phyloP scores from a whole-genome alignment of 2,888 invertebrate genomes.

The Leptinotarsa haldemani region DNA sequence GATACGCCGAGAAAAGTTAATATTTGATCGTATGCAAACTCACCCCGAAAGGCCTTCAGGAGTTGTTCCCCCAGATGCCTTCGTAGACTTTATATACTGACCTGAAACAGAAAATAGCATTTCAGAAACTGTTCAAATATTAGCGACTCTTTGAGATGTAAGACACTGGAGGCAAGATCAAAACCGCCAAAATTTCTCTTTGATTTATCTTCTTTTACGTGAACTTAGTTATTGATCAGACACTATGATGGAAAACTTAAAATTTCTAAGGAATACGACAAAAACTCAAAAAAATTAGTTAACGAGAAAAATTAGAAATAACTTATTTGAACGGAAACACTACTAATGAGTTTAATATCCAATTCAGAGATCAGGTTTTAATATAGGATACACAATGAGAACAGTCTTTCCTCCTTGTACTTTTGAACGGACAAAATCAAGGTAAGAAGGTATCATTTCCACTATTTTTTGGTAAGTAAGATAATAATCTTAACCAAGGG shows the following conservation, averaged over 20 bases:
- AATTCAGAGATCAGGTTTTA: no score
- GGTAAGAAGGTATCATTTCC: no score
- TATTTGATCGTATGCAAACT: constrained; percentile 52
- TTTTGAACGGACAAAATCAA: no score
- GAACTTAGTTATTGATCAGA: not conserved
- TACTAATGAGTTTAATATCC: no score
- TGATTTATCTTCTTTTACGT: not conserved
- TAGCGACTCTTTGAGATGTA: constrained; percentile 28
- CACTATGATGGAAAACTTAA: not conserved
- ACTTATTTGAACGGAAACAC: no score
- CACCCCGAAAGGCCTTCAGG: constrained; percentile 33
- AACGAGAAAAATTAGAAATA: no score
- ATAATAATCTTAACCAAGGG: no score
- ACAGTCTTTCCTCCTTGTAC: no score
- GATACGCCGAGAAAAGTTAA: constrained; percentile 47
- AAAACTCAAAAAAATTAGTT: no score
- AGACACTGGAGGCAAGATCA: not conserved
- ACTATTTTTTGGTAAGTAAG: no score
- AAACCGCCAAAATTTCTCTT: constrained; percentile 27
- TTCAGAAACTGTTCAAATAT: constrained; percentile 44
- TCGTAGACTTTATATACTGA: constrained; percentile 40
- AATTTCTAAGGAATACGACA: no score
- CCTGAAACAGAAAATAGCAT: constrained; percentile 47
- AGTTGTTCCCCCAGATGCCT: not conserved
- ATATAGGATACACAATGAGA: no score